phyloP scores from a whole-genome alignment of 2,797 vertebrate species.

The Loriculus beryllinus region DNA sequence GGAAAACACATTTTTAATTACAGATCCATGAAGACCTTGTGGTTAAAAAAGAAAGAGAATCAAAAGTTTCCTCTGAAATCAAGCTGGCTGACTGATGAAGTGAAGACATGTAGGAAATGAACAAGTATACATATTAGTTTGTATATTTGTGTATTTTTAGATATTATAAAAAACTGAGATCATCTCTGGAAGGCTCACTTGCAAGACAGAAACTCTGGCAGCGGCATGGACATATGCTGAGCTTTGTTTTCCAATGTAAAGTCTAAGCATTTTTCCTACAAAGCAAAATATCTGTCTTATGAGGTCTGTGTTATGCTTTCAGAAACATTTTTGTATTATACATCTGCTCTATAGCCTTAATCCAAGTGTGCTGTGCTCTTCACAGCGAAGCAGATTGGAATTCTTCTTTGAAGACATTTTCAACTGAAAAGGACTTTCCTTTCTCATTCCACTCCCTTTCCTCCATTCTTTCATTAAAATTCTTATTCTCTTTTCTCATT shows the following conservation, averaged over 20 bases:
- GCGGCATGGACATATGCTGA: neutral
- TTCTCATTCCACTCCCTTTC: neutral
- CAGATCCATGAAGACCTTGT: neutral
- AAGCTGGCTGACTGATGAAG: neutral
- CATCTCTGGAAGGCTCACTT: neutral
- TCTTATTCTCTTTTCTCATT: neutral
- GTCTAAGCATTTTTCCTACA: neutral
- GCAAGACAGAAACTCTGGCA: neutral
- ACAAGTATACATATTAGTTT: neutral
- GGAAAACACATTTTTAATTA: slow-evolving; percentile 33
- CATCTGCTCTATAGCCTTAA: neutral
- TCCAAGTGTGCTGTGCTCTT: neutral
- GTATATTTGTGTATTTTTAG: neutral
- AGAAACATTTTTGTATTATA: neutral
- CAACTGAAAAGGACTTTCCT: neutral
- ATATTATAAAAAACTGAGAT: neutral
- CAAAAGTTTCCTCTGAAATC: neutral
- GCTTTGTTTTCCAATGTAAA: slow-evolving; percentile 13
- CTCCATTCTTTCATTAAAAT: too few relatives aligned
- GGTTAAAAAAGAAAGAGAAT: neutral
- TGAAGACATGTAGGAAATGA: neutral
- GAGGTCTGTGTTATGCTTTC: neutral
- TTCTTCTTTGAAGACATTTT: neutral
- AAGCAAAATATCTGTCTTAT: neutral
- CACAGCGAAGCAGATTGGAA: neutral